Evolutionary conservation across 2,797 vertebrate genomes (phyloP), one percentile per base, ranked within the genome.

Genomic region (Florisuga fusca): DNA sequence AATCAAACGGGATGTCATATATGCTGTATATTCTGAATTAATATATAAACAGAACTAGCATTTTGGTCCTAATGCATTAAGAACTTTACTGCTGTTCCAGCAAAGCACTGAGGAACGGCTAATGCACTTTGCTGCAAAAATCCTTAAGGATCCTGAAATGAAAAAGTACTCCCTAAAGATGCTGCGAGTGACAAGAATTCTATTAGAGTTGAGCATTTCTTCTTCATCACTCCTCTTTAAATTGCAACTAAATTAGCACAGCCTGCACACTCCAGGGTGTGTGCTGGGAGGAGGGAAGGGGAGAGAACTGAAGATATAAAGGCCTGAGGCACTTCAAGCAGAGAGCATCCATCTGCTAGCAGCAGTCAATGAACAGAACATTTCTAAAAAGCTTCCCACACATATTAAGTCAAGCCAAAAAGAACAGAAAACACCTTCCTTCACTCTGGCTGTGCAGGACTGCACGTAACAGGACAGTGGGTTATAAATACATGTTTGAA

Each of bases 351-450:
- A 95, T 96, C 96, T 97, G 96, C 91, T 89, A 84, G 87, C 92
- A 94, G 77, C 85, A 96, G 94, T 89, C 96, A 96, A 94, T 76
- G 94, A 97, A 94, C 91, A 94, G 92, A 94, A 96, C 94, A 78
- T 73, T 94, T 90, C 88, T 96, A 71, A 89, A 96, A 89, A 84
- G 61, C 95, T 81, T 93, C 96, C 94, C 93, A 96, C 88, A 93
- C 93, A 41, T 12, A 54, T 38, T 50, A 93, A 96, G 61, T 38
- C 79, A 95, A 89, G 93, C 92, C 97, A 96, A 94, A 94, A 78
- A 92, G 86, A 94, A 95, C 84, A 95, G 77, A 86, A 91, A 87
- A 88, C 89, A 95, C 88, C 86, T 95, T 89, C 72, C 79, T 87
- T 87, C 61, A 20, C 88, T 68, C 68, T 81, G 72, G 94, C 82